phyloP scores from a whole-genome alignment of 2,888 invertebrate genomes.

The Adineta ricciae region DNA sequence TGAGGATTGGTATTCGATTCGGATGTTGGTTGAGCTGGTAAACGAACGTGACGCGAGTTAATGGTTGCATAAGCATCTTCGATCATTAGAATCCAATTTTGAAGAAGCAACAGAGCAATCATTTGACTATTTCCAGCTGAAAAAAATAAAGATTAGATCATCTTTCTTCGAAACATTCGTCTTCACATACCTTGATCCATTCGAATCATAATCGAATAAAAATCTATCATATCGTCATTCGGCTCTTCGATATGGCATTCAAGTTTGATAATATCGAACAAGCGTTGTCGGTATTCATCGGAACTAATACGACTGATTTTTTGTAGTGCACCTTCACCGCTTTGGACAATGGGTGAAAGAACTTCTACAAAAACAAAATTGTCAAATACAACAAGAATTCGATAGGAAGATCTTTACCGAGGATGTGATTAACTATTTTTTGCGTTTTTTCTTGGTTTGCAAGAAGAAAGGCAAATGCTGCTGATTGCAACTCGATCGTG shows the following conservation, averaged over 20 bases:
- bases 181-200: neutral
- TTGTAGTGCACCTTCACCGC: conserved; percentile 21
- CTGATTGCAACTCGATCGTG: conserved; percentile 6
- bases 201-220: conserved; percentile 11
- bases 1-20: neutral
- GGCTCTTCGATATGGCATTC: conserved; percentile 9
- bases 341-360: neutral
- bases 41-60: conserved; percentile 10
- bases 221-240: conserved; percentile 5
- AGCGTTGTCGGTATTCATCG: neutral
- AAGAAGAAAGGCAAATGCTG: conserved; percentile 10
- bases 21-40: neutral
- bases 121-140: neutral
- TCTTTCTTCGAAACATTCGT: too few relatives aligned
- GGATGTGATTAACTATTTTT: neutral
- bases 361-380: neutral
- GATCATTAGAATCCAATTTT: conserved; percentile 13
- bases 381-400: neutral
- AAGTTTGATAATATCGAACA: neutral
- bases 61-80: conserved; percentile 10
- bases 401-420: neutral
- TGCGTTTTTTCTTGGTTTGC: neutral
- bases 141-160: neutral
- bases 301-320: conserved; percentile 18
- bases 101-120: neutral